Conservation (phyloP, 2,113 vertebrate genomes). For the Oryctolagus cuniculus region DNA sequence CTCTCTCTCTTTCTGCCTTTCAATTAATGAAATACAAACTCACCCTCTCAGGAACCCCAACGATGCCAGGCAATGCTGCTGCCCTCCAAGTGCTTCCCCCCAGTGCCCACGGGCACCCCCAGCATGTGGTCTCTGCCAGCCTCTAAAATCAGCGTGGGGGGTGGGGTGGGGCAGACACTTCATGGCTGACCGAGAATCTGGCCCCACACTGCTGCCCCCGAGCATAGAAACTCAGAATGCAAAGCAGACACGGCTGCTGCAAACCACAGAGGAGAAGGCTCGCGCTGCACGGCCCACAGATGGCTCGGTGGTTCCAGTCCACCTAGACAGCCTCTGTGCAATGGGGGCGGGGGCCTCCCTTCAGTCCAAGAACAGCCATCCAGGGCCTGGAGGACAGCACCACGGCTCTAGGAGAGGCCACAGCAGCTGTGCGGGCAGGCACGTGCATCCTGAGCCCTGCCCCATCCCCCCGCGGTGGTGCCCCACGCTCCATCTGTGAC, state of each 20-base stretch:
- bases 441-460: neutral
- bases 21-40: neutral
- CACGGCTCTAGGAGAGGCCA: neutral
- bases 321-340: neutral
- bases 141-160: neutral
- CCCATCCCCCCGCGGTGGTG: neutral
- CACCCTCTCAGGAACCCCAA: neutral
- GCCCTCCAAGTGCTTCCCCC: neutral
- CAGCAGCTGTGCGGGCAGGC: neutral
- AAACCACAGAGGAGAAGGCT: constrained; percentile 48
- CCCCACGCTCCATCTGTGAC: fast-evolving
- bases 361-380: neutral
- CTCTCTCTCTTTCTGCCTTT: too few relatives aligned
- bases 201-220: neutral
- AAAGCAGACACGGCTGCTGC: neutral
- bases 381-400: neutral
- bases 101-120: neutral
- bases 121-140: neutral
- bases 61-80: neutral
- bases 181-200: fast-evolving
- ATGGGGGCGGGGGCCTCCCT: neutral
- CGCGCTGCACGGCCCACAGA: neutral
- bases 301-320: neutral
- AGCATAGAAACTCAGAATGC: constrained; percentile 39
- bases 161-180: neutral